A percentile compares a stretch with the other conserved stretches of the same genome.
These are phyloP conservation scores for Panulirus ornatus DNA, from an alignment of 1,140 invertebrate species.

Conservation along the genomic window DNA sequence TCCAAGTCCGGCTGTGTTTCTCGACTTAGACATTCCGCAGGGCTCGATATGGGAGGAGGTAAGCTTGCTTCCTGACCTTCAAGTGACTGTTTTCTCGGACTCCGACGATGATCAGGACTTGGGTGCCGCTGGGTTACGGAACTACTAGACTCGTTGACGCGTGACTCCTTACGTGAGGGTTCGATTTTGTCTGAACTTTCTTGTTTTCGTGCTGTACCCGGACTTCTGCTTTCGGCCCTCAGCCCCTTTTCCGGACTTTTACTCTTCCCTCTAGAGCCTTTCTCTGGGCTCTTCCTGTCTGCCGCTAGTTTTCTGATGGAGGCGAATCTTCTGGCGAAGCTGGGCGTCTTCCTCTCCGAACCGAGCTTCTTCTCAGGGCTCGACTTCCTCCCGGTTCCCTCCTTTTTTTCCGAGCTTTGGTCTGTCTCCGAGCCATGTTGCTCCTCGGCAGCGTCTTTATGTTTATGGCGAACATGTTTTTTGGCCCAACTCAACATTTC, in stretches of 20 bases:
- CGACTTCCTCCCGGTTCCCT: no score
- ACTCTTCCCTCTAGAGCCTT: not conserved
- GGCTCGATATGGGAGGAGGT: not conserved
- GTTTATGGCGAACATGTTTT: slow-evolving; percentile 1
- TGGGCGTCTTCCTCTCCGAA: slow-evolving; percentile 19
- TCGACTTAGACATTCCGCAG: not conserved
- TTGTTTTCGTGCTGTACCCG: not conserved
- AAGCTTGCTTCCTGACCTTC: not conserved
- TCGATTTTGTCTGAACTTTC: not conserved
- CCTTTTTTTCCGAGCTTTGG: not conserved
- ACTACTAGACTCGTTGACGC: not conserved
- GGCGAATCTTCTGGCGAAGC: slow-evolving; percentile 14
- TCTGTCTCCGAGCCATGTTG: not conserved
- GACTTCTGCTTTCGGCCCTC: not conserved
- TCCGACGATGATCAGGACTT: not conserved
- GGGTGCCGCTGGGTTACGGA: not conserved
- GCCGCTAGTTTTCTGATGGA: not conserved
- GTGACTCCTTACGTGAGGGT: not conserved
- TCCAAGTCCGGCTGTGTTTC: not conserved
- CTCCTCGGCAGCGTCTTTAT: not conserved
- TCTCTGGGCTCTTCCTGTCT: slow-evolving; percentile 13
- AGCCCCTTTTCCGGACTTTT: not conserved
- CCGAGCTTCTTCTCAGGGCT: not conserved
- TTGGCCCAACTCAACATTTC: not conserved
- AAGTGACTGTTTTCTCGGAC: not conserved